Percentiles rank a stretch among this genome's conserved stretches.
phyloP scores from a whole-genome alignment of 2,797 vertebrate genomes.

The Poeciliopsis presidionis region DNA sequence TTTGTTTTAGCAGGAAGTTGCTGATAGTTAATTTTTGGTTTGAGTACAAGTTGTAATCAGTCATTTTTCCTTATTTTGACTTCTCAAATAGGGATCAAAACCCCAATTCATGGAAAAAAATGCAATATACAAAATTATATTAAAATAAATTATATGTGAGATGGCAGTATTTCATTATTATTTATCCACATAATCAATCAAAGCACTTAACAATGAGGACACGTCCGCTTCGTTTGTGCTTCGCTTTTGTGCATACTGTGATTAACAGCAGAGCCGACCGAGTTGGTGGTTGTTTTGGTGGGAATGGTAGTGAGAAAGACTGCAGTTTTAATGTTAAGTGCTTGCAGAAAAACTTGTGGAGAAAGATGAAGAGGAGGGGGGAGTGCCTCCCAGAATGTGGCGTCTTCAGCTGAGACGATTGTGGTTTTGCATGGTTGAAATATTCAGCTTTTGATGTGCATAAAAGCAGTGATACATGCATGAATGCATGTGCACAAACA shows the following conservation, averaged over 20 bases:
- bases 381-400: constrained; percentile 60
- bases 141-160: not conserved
- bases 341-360: constrained; percentile 72
- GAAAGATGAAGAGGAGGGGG: constrained; percentile 58
- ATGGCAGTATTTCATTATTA: not conserved
- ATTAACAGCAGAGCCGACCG: constrained; percentile 67
- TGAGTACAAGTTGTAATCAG: not conserved
- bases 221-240: constrained; percentile 15
- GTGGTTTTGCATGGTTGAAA: constrained; percentile 74
- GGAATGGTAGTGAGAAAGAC: constrained; percentile 59
- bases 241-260: constrained; percentile 67
- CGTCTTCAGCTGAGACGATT: constrained; percentile 64
- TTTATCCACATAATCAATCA: not conserved
- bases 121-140: not conserved
- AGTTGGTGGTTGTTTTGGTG: constrained; percentile 68
- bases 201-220: not conserved
- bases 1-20: not conserved
- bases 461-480: constrained; percentile 56
- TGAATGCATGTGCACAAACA: constrained; percentile 13
- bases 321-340: constrained; percentile 61
- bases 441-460: constrained; percentile 76
- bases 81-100: not conserved
- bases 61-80: not conserved
- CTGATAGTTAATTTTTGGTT: not conserved
- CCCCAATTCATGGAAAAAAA: not conserved